phyloP scores from a whole-genome alignment of 53 echinoderm and acorn worm species.

The Crossaster papposus region DNA sequence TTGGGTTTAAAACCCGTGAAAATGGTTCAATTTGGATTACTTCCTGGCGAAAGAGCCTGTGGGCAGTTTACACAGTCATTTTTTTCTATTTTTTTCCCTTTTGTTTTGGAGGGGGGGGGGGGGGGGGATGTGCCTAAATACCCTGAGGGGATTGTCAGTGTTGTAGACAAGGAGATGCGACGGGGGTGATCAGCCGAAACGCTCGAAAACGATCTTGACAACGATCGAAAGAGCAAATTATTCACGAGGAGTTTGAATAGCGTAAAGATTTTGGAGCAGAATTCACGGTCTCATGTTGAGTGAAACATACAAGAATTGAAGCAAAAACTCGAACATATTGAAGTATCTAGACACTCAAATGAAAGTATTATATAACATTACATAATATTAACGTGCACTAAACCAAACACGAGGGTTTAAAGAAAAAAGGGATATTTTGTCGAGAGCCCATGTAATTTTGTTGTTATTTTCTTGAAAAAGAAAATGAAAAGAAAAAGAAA shows the following conservation, averaged over 20 bases:
- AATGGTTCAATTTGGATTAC: conserved; percentile 55
- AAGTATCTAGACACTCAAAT: not conserved
- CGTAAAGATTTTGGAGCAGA: too few relatives aligned
- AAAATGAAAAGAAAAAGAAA: too few relatives aligned
- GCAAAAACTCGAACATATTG: not conserved
- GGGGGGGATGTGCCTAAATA: not conserved
- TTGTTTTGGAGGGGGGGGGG: too few relatives aligned
- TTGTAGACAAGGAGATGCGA: not conserved
- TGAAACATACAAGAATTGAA: not conserved
- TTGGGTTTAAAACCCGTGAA: conserved; percentile 51
- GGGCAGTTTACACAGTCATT: not conserved
- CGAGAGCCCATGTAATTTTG: too few relatives aligned
- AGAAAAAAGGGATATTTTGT: too few relatives aligned
- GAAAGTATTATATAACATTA: too few relatives aligned
- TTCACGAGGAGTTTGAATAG: too few relatives aligned
- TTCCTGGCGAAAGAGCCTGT: conserved; percentile 11
- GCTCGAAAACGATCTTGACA: not conserved
- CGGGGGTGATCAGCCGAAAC: not conserved
- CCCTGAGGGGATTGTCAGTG: not conserved
- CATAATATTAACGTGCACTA: too few relatives aligned
- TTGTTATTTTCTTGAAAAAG: too few relatives aligned
- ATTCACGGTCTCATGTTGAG: not conserved
- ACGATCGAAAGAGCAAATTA: not conserved
- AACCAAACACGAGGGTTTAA: too few relatives aligned
- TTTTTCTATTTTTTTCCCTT: not conserved